Percentiles rank a stretch among this genome's conserved stretches.
Conservation (phyloP, 2,797 vertebrate genomes). For the Myoxocephalus aenaeus region DNA sequence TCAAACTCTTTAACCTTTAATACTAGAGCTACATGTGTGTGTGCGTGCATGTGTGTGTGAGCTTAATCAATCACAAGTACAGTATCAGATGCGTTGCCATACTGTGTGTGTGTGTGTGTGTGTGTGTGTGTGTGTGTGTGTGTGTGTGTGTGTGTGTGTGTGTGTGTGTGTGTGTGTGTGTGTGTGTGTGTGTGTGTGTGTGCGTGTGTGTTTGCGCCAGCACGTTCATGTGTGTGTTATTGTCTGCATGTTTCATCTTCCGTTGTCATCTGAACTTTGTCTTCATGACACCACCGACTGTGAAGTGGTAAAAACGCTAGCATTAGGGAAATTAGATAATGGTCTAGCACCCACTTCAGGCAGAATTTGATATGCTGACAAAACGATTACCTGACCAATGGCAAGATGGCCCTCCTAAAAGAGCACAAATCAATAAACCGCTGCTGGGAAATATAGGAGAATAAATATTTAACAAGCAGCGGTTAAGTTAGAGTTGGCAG, state of each 20-base stretch:
- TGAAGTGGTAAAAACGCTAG: slow-evolving; percentile 44
- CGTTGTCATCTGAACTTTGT: slow-evolving; percentile 38
- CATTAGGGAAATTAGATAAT: slow-evolving; percentile 75
- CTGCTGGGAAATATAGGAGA: slow-evolving; percentile 45
- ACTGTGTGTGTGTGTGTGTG: no score
- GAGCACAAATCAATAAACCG: slow-evolving; percentile 59
- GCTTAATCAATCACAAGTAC: no score
- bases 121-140: neutral
- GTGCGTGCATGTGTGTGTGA: no score
- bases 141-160: neutral
- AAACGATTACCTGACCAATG: slow-evolving; percentile 49
- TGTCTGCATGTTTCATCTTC: slow-evolving; percentile 17
- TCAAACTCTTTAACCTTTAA: neutral
- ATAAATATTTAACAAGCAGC: slow-evolving; percentile 46
- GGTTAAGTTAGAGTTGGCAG: slow-evolving; percentile 29
- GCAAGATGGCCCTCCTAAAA: slow-evolving; percentile 41
- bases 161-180: no score
- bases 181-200: no score
- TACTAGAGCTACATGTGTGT: neutral
- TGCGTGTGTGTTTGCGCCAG: neutral
- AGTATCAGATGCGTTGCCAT: no score
- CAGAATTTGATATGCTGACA: slow-evolving; percentile 75
- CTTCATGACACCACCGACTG: slow-evolving; percentile 34
- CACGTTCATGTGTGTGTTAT: neutral
- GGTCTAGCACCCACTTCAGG: slow-evolving; percentile 42